These are phyloP conservation scores for Sebastes cheni DNA, from an alignment of 2,797 vertebrate species.

Conservation along the genomic window DNA sequence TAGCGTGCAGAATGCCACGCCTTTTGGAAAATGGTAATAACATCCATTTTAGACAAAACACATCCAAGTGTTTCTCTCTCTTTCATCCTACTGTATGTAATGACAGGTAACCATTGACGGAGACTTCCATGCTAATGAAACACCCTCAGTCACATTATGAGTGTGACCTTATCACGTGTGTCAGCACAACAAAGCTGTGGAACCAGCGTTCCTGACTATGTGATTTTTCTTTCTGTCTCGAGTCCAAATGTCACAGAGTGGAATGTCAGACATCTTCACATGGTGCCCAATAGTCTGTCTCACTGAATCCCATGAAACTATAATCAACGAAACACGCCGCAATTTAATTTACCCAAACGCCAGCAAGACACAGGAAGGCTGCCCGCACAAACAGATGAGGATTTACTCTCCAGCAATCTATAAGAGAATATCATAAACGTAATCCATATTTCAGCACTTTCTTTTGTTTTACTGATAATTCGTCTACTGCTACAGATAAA, in stretches of 20 bases:
- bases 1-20: fast-evolving
- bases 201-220: neutral
- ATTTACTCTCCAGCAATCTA: neutral
- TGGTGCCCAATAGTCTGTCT: constrained; percentile 39
- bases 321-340: constrained; percentile 3
- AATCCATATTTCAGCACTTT: neutral
- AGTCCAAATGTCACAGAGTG: neutral
- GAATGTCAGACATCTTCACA: neutral
- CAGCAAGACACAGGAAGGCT: neutral
- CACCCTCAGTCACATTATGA: neutral
- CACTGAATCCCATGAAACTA: constrained; percentile 29
- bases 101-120: neutral
- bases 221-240: neutral
- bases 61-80: neutral
- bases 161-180: neutral
- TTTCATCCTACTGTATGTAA: neutral
- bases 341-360: neutral
- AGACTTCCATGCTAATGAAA: neutral
- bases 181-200: neutral
- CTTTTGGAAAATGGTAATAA: neutral
- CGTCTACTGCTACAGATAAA: neutral
- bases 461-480: neutral
- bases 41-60: neutral
- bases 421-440: neutral
- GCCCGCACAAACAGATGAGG: neutral